Evolutionary conservation across 92 coral and sea anemone genomes (phyloP), one percentile per base, ranked within the genome.

Genomic region (Paramuricea clavata): DNA sequence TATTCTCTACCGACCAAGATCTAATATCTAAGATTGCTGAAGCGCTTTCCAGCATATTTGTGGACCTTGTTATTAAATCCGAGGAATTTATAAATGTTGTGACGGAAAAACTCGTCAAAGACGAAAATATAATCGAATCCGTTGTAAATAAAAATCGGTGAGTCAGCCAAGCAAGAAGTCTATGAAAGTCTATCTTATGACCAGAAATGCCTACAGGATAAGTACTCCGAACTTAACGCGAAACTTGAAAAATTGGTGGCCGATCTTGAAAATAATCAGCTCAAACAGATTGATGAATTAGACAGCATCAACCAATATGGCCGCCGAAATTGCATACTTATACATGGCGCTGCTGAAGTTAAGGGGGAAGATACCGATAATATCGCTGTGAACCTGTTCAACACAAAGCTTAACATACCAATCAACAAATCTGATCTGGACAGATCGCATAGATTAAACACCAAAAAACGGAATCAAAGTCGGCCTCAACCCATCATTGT

Each of bases 401-500:
- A 81, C 78, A 47, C 52, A 16, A 81, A 81, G 86, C 79, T 81
- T 9, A 62, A 42, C 15, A 32, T 81, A 15, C 79, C 64, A 34
- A 41, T 81, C 0, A 27, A 41, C 17, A 34, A 68, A 83, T 32
- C 79, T n/a, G 87, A 83, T 33, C 34, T 83, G 47, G 88, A 85
- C 34, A 74, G 88, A 71, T 44, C 83, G 19, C 88, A 85, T 25
- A 50, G 88, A 19, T 23, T 85, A 21, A 39, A 27, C 33, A 33
- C 49, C n/a, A 44, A 85, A 19, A 72, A 75, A 71, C 23, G 42
- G 23, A 59, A 36, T 12, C 19, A 32, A 12, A 85, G 30, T 32
- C 42, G 47, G 43, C 88, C 88, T 44, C 41, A 85, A n/a, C 88
- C 82, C 3, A 74, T 74, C 31, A 74, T 85, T 17, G 56, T 88